phyloP scores from a whole-genome alignment of 2,888 invertebrate genomes.

The Troglohyphantes excavatus region DNA sequence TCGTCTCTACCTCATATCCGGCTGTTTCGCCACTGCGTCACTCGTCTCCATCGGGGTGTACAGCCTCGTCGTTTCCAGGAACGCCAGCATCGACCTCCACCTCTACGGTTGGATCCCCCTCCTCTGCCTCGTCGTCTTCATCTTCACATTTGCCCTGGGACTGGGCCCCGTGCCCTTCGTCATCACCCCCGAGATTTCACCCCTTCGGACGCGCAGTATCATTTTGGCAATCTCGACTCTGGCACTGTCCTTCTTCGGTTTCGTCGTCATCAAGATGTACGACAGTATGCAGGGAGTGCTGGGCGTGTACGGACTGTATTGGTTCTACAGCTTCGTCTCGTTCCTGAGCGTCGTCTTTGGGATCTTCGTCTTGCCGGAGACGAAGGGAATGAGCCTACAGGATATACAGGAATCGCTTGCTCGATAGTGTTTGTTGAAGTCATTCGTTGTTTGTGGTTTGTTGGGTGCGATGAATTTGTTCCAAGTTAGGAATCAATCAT shows the following conservation, averaged over 20 bases:
- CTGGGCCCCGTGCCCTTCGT: slow-evolving; percentile 83
- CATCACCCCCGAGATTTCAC: slow-evolving; percentile 81
- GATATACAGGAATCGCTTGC: slow-evolving; percentile 20
- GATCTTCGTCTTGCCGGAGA: slow-evolving; percentile 33
- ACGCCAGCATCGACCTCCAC: slow-evolving; percentile 4
- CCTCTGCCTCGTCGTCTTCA: slow-evolving; percentile 81
- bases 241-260: neutral
- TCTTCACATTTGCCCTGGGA: slow-evolving; percentile 83
- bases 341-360: slow-evolving; percentile 10
- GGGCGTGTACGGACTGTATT: slow-evolving; percentile 30
- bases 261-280: slow-evolving; percentile 6
- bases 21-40: slow-evolving; percentile 81
- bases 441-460: no score
- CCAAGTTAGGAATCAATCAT: no score
- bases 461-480: no score
- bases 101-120: slow-evolving; percentile 81
- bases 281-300: neutral
- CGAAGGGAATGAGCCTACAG: slow-evolving; percentile 19
- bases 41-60: slow-evolving; percentile 82
- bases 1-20: slow-evolving; percentile 82
- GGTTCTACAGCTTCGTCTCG: slow-evolving; percentile 10
- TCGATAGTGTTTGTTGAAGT: neutral
- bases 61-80: neutral
- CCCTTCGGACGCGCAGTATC: neutral
- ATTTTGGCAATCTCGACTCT: slow-evolving; percentile 1